Evolutionary conservation across 53 echinoderm and acorn worm genomes (phyloP).

Genomic region (Holothuria leucospilota): DNA sequence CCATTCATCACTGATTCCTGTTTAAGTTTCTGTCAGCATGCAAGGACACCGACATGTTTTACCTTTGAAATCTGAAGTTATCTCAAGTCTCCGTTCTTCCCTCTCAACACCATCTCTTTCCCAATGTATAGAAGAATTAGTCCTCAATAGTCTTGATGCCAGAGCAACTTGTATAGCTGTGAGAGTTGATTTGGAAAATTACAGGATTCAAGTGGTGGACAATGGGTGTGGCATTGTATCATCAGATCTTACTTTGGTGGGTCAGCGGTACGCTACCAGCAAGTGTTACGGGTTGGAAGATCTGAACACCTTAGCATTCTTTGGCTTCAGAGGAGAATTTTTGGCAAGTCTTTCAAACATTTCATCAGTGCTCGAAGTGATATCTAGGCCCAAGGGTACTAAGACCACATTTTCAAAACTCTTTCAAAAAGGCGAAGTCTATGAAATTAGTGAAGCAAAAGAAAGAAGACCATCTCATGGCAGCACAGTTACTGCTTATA

Average conservation of each 20-base stretch:
- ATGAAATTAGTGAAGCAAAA: slow-evolving; percentile 43
- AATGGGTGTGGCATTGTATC: slow-evolving; percentile 81
- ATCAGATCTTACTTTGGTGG: slow-evolving; percentile 71
- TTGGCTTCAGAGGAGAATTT: slow-evolving; percentile 95
- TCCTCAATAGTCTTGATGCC: slow-evolving; percentile 91
- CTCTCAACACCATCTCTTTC: slow-evolving; percentile 80
- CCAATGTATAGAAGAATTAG: slow-evolving; percentile 90
- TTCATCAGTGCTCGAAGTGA: slow-evolving; percentile 87
- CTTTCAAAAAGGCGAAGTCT: slow-evolving; percentile 71
- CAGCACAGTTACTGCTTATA: slow-evolving; percentile 89
- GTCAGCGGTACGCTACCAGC: slow-evolving; percentile 90
- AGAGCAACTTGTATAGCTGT: slow-evolving; percentile 89
- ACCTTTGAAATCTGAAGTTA: slow-evolving; percentile 69
- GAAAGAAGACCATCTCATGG: slow-evolving; percentile 78
- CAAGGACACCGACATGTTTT: slow-evolving; percentile 25
- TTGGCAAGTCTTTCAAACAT: slow-evolving; percentile 86
- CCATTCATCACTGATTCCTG: no score
- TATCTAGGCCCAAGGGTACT: slow-evolving; percentile 68
- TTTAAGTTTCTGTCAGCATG: no score
- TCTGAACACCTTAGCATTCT: slow-evolving; percentile 68
- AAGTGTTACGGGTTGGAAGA: slow-evolving; percentile 86
- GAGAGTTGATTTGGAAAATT: slow-evolving; percentile 79
- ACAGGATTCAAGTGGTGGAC: slow-evolving; percentile 89
- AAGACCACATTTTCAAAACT: slow-evolving; percentile 75
- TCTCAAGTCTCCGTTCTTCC: slow-evolving; percentile 81